Percentiles rank a stretch among this genome's conserved stretches.
These are phyloP conservation scores for Megaptera novaeangliae DNA, from an alignment of 2,113 vertebrate genomes.

Conservation along the genomic window DNA sequence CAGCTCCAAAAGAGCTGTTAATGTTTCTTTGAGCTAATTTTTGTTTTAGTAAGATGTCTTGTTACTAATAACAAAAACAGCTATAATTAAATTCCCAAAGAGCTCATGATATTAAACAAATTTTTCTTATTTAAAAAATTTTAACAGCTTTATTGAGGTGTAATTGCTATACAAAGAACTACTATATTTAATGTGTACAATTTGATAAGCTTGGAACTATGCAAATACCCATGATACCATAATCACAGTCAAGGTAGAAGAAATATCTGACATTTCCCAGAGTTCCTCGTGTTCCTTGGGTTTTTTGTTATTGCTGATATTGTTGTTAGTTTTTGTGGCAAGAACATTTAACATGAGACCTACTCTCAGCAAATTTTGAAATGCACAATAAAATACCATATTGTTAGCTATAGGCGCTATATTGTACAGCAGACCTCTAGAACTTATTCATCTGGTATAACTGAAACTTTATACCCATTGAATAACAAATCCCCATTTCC, in stretches of 20 bases:
- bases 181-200: neutral
- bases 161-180: neutral
- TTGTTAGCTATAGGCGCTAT: neutral
- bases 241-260: neutral
- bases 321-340: neutral
- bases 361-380: slow-evolving; percentile 12
- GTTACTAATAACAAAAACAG: slow-evolving; percentile 18
- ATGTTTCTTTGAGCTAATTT: neutral
- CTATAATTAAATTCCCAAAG: neutral
- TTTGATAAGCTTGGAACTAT: neutral
- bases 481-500: neutral
- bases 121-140: neutral
- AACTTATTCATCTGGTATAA: neutral
- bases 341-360: neutral
- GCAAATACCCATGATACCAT: neutral
- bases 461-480: neutral
- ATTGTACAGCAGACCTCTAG: neutral
- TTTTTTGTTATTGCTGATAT: neutral
- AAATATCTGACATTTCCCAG: neutral
- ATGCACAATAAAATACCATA: neutral
- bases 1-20: neutral
- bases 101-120: neutral
- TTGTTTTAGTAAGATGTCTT: neutral
- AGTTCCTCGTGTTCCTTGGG: neutral
- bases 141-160: neutral